Conservation (phyloP, 2,888 invertebrate species). For the Rhamnusium bicolor region DNA sequence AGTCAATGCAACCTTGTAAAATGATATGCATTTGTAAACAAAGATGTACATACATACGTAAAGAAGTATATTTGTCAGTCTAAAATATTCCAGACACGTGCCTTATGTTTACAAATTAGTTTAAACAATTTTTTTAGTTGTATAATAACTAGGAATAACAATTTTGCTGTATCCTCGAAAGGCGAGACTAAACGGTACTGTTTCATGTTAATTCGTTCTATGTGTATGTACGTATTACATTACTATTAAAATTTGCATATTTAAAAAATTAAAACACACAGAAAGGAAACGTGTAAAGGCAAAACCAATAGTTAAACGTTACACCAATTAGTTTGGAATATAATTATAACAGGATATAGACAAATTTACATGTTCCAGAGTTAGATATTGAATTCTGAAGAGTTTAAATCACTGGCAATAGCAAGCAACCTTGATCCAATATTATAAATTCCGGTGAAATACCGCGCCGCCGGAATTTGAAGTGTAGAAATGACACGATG, state of each 20-base stretch:
- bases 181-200: conserved; percentile 16
- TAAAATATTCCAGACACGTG: conserved; percentile 9
- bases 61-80: background rate
- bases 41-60: background rate
- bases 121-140: background rate
- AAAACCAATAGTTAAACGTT: conserved; percentile 24
- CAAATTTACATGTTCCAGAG: background rate
- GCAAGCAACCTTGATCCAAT: background rate
- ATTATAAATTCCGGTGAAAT: background rate
- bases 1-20: too few relatives aligned
- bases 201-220: background rate
- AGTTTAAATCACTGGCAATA: too few relatives aligned
- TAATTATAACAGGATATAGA: conserved; percentile 24
- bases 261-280: conserved; percentile 25
- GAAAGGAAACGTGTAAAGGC: conserved; percentile 18
- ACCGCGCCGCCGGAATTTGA: too few relatives aligned
- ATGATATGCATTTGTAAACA: too few relatives aligned
- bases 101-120: background rate
- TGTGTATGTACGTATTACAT: background rate
- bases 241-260: conserved; percentile 15
- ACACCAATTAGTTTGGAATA: conserved; percentile 25
- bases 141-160: background rate
- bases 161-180: background rate
- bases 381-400: background rate
- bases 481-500: background rate